Percentiles rank a stretch among this genome's conserved stretches.
Evolutionary conservation across 2,113 vertebrate species (phyloP).

Genomic region (Rhineura floridana): DNA sequence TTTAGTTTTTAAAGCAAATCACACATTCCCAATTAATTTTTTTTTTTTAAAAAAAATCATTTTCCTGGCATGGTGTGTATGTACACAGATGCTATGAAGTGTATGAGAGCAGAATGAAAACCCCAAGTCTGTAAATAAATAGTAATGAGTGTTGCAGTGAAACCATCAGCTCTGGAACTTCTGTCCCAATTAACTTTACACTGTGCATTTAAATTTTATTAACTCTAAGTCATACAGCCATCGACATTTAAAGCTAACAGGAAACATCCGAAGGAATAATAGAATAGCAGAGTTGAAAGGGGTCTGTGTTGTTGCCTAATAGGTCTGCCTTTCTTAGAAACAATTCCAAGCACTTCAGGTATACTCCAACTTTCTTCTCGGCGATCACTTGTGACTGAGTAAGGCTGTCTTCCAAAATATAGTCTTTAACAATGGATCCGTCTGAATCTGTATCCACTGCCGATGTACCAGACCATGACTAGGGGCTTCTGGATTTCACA

Average conservation of each 20-base stretch:
- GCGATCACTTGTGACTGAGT: too few relatives aligned
- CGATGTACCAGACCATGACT: too few relatives aligned
- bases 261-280: slow-evolving; percentile 73
- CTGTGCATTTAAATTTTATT: slow-evolving; percentile 74
- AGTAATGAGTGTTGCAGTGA: slow-evolving; percentile 53
- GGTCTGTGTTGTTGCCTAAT: too few relatives aligned
- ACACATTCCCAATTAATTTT: slow-evolving; percentile 50
- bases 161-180: slow-evolving; percentile 70
- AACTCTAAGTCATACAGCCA: slow-evolving; percentile 70
- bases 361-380: too few relatives aligned
- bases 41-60: slow-evolving; percentile 2
- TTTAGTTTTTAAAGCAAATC: slow-evolving; percentile 56
- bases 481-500: too few relatives aligned
- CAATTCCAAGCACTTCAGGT: too few relatives aligned
- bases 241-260: slow-evolving; percentile 71
- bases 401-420: too few relatives aligned
- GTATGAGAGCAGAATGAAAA: slow-evolving; percentile 64
- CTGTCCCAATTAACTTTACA: slow-evolving; percentile 74
- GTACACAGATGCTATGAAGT: slow-evolving; percentile 33
- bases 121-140: slow-evolving; percentile 28
- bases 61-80: not conserved
- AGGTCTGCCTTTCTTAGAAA: too few relatives aligned
- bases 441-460: too few relatives aligned
- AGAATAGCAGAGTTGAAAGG: slow-evolving; percentile 31
- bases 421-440: too few relatives aligned